Evolutionary conservation across 2,113 vertebrate species (phyloP).

Genomic region (Lathamus discolor): DNA sequence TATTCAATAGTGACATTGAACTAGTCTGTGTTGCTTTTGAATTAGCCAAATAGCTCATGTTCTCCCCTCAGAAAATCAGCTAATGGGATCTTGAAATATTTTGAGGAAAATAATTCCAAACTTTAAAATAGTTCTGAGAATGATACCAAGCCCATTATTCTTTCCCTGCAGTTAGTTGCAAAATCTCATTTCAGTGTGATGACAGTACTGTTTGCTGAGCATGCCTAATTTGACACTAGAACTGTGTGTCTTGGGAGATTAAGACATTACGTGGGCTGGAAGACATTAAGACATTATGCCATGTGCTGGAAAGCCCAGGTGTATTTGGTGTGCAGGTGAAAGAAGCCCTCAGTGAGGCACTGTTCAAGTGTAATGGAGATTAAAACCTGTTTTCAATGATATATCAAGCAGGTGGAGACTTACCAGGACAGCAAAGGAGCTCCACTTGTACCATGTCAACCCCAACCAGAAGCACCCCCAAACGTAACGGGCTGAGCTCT

Average conservation of each 20-base stretch:
- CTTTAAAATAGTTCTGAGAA: neutral
- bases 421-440: neutral
- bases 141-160: neutral
- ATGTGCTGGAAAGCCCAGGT: neutral
- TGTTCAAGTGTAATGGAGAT: neutral
- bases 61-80: neutral
- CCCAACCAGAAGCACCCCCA: neutral
- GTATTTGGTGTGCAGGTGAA: neutral
- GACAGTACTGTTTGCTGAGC: neutral
- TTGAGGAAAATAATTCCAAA: neutral
- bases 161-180: neutral
- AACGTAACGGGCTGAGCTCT: neutral
- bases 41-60: neutral
- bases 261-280: neutral
- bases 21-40: neutral
- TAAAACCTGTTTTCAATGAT: neutral
- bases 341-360: neutral
- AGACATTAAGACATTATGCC: neutral
- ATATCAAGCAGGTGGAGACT: neutral
- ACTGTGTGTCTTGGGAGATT: neutral
- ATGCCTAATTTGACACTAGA: neutral
- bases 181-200: neutral
- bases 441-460: neutral
- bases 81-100: neutral
- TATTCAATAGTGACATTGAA: neutral